phyloP scores from a whole-genome alignment of 2,113 vertebrate genomes.

The Catagonus wagneri region DNA sequence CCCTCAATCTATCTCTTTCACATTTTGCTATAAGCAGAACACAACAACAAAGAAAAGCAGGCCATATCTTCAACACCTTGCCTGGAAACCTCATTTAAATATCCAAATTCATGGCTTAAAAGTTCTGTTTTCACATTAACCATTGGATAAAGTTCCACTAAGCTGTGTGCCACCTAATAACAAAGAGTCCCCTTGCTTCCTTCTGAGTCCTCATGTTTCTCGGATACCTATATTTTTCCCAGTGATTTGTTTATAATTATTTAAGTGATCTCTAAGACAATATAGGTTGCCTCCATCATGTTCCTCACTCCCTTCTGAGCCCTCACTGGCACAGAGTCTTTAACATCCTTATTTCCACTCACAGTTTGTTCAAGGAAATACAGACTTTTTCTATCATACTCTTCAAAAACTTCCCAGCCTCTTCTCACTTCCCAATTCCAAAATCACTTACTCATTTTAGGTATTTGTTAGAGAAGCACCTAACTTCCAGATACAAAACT shows the following conservation, averaged over 20 bases:
- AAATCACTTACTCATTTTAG: not conserved
- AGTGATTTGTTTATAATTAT: not conserved
- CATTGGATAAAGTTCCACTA: not conserved
- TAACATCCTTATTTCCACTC: not conserved
- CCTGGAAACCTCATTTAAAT: not conserved
- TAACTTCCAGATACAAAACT: not conserved
- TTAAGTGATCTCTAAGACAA: not conserved
- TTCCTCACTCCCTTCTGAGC: not conserved
- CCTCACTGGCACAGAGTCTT: not conserved
- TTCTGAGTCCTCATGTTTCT: not conserved
- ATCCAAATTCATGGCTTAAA: not conserved
- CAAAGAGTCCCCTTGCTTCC: not conserved
- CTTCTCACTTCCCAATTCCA: not conserved
- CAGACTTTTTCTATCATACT: not conserved
- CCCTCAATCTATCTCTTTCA: not conserved
- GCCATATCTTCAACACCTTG: not conserved
- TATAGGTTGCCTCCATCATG: not conserved
- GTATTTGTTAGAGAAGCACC: not conserved
- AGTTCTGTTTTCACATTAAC: not conserved
- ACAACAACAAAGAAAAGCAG: not conserved
- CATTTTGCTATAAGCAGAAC: slow-evolving; percentile 16
- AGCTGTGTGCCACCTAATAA: not conserved
- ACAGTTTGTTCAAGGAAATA: not conserved
- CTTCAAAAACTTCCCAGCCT: not conserved
- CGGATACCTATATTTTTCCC: not conserved